Conservation (phyloP, 2,113 vertebrate genomes). For the Phalacrocorax pelagicus region DNA sequence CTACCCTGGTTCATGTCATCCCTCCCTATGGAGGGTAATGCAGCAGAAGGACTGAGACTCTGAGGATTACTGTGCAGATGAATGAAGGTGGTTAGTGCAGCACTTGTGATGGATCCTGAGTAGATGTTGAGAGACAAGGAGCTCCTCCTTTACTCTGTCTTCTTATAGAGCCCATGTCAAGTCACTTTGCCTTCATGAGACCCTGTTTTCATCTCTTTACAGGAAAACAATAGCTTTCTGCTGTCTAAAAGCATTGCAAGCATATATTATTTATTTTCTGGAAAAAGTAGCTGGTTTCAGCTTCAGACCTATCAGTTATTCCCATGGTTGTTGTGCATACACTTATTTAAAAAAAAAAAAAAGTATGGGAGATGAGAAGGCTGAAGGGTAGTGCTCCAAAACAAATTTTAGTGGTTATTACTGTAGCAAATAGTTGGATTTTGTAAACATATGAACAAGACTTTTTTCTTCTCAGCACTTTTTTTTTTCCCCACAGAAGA, state of each 20-base stretch:
- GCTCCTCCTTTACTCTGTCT: background rate
- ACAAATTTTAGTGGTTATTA: slow-evolving; percentile 51
- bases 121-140: background rate
- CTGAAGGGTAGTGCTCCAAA: slow-evolving; percentile 34
- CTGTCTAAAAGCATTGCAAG: background rate
- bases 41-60: background rate
- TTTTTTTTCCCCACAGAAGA: slow-evolving; percentile 7
- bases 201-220: background rate
- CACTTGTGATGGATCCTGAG: background rate
- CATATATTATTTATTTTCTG: background rate
- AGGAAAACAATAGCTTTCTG: background rate
- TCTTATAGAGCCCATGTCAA: background rate
- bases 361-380: background rate
- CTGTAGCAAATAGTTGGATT: slow-evolving; percentile 41
- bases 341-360: background rate
- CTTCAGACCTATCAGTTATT: background rate
- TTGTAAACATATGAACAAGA: slow-evolving; percentile 44
- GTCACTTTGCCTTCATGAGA: background rate
- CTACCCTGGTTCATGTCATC: background rate
- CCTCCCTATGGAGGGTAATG: background rate
- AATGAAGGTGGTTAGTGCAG: background rate
- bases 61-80: background rate
- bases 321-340: background rate
- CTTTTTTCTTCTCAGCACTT: slow-evolving; percentile 40
- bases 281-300: background rate